Evolutionary conservation across 2,888 invertebrate species (phyloP).

Genomic region (Lasioglossum pauxillum): DNA sequence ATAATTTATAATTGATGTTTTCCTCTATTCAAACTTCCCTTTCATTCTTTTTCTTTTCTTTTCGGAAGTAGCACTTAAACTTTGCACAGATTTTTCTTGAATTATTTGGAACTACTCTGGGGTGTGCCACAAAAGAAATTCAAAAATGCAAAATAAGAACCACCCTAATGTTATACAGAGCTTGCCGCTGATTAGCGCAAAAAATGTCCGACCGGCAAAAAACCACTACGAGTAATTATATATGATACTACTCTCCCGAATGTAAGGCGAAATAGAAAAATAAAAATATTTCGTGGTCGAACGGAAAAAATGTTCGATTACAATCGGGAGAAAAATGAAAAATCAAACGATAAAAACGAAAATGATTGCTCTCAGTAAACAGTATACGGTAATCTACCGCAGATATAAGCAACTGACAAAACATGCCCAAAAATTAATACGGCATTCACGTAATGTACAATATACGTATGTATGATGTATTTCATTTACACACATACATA

Average conservation of each 20-base stretch:
- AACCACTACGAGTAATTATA: conserved; percentile 70
- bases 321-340: conserved; percentile 16
- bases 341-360: conserved; percentile 18
- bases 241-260: conserved; percentile 76
- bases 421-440: conserved; percentile 83
- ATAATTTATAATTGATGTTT: too few relatives aligned
- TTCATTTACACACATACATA: background rate
- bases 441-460: conserved; percentile 77
- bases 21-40: too few relatives aligned
- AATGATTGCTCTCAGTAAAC: conserved; percentile 50
- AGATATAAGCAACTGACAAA: conserved; percentile 81
- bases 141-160: too few relatives aligned
- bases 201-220: conserved; percentile 65
- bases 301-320: conserved; percentile 25
- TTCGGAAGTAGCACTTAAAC: too few relatives aligned
- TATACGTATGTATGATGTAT: conserved; percentile 63
- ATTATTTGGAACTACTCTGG: too few relatives aligned
- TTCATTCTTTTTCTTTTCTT: too few relatives aligned
- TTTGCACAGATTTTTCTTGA: too few relatives aligned
- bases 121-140: too few relatives aligned
- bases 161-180: conserved; percentile 37
- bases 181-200: conserved; percentile 61
- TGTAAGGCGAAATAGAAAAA: conserved; percentile 54
- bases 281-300: background rate
- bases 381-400: conserved; percentile 74